Evolutionary conservation across 2,888 invertebrate genomes (phyloP).

Genomic region (Lymantria monacha): DNA sequence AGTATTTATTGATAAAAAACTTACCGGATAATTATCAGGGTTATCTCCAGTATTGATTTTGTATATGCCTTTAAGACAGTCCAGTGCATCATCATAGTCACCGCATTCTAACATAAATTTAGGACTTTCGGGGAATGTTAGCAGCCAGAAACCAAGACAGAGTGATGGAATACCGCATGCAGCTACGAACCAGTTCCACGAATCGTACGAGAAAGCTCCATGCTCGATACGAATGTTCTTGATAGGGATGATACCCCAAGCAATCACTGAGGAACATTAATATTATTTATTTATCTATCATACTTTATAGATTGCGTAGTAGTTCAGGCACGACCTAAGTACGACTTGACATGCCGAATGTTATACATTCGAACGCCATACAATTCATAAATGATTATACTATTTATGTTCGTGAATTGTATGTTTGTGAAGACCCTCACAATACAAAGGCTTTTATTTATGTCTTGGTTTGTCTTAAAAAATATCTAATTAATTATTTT

Average conservation of each 20-base stretch:
- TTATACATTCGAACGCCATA: too few relatives aligned
- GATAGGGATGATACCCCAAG: slow-evolving; percentile 90
- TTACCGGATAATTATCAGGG: slow-evolving; percentile 87
- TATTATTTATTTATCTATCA: background rate
- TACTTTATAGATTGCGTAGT: too few relatives aligned
- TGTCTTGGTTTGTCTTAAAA: too few relatives aligned
- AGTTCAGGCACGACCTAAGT: too few relatives aligned
- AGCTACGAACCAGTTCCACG: slow-evolving; percentile 91
- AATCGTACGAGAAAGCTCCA: slow-evolving; percentile 85
- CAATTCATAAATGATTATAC: too few relatives aligned
- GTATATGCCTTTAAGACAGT: slow-evolving; percentile 86
- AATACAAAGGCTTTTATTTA: too few relatives aligned
- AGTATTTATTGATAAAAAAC: slow-evolving; percentile 23
- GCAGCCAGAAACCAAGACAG: slow-evolving; percentile 86
- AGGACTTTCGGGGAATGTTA: slow-evolving; percentile 90
- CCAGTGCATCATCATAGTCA: slow-evolving; percentile 88
- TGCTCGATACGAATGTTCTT: slow-evolving; percentile 82
- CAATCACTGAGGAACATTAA: slow-evolving; percentile 81
- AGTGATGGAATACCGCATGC: slow-evolving; percentile 88
- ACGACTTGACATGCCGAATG: too few relatives aligned
- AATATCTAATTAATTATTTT: too few relatives aligned
- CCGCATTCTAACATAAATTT: slow-evolving; percentile 91
- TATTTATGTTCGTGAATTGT: too few relatives aligned
- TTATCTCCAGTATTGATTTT: slow-evolving; percentile 87
- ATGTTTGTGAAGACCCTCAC: too few relatives aligned